These are phyloP conservation scores for Thalassaphorura encarpata DNA, from an alignment of 1,140 invertebrate species.

Conservation along the genomic window DNA sequence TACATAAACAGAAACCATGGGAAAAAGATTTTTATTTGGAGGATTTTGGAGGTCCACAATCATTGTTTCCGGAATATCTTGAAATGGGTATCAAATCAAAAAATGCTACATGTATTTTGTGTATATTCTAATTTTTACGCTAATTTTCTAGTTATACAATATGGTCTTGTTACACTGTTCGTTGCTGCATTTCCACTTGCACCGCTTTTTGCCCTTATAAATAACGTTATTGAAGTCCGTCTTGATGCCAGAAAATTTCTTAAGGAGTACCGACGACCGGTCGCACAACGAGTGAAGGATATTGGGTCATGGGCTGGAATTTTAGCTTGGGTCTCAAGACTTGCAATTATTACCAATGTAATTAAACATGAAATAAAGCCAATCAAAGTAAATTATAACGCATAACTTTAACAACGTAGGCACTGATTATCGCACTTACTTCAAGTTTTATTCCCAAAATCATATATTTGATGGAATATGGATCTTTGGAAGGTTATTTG, in stretches of 20 bases:
- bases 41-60: constrained; percentile 67
- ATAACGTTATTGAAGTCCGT: constrained; percentile 82
- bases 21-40: constrained; percentile 82
- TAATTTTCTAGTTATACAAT: constrained; percentile 35
- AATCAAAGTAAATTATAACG: not conserved
- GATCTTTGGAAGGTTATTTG: constrained; percentile 62
- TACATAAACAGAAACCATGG: too few species aligned
- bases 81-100: constrained; percentile 34
- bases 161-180: constrained; percentile 84
- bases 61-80: constrained; percentile 50
- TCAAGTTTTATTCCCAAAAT: constrained; percentile 92
- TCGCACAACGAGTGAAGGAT: constrained; percentile 68
- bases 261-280: constrained; percentile 70
- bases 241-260: constrained; percentile 78
- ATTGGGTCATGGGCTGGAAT: constrained; percentile 91
- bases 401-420: constrained; percentile 50
- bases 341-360: constrained; percentile 89
- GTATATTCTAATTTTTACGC: not conserved
- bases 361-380: constrained; percentile 37
- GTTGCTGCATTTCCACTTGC: constrained; percentile 82
- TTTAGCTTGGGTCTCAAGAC: constrained; percentile 74
- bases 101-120: too few species aligned
- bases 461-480: constrained; percentile 54
- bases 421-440: constrained; percentile 97
- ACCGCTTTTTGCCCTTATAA: constrained; percentile 76